Conservation (phyloP, 2,888 invertebrate species). For the Abrostola tripartita region DNA sequence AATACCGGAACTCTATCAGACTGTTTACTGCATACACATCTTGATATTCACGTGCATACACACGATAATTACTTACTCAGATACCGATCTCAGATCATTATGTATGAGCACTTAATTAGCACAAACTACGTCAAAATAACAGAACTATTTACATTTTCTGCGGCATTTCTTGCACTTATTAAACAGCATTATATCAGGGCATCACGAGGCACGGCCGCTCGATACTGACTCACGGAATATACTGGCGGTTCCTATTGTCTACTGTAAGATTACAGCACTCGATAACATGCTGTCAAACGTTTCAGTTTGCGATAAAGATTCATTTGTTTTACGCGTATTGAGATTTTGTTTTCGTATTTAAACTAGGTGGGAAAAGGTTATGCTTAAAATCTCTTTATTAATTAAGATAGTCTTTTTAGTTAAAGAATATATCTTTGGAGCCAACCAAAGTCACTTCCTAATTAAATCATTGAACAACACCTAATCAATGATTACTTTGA, state of each 20-base stretch:
- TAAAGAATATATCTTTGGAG: too few species aligned
- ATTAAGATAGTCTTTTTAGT: too few species aligned
- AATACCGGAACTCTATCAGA: too few species aligned
- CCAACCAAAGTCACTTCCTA: too few species aligned
- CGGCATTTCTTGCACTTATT: conserved; percentile 81
- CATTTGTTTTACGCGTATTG: conserved; percentile 6
- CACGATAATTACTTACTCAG: not conserved
- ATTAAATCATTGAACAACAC: too few species aligned
- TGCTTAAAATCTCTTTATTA: too few species aligned
- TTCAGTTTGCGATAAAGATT: conserved; percentile 21
- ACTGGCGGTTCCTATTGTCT: conserved; percentile 1
- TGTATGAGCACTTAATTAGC: not conserved
- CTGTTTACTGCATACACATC: too few species aligned
- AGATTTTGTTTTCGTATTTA: not conserved
- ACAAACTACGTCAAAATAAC: conserved; percentile 13
- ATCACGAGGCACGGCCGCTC: not conserved
- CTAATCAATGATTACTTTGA: too few species aligned
- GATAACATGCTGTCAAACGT: conserved; percentile 13
- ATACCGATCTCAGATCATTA: not conserved
- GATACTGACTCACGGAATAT: conserved; percentile 11
- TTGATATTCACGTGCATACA: not conserved
- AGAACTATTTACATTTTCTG: conserved; percentile 75
- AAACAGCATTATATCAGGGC: conserved; percentile 70
- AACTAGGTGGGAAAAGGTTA: too few species aligned
- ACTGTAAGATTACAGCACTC: conserved; percentile 8